Evolutionary conservation across 1,140 invertebrate species (phyloP).

Genomic region (Lasioglossum baleicum): DNA sequence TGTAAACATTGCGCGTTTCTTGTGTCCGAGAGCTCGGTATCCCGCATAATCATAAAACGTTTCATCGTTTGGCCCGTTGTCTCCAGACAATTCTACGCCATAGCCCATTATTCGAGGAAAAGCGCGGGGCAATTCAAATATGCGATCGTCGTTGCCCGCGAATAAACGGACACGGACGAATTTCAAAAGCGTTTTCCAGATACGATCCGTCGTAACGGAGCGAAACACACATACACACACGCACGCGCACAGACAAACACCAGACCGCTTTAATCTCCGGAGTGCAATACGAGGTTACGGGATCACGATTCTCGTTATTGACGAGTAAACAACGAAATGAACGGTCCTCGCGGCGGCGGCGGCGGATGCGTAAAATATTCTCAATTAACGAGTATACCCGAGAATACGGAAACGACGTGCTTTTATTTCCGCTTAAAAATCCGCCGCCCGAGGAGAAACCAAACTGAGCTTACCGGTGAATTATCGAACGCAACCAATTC

Average conservation of each 20-base stretch:
- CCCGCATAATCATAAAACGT: neutral
- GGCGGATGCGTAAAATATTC: slow-evolving; percentile 25
- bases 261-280: slow-evolving; percentile 20
- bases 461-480: neutral
- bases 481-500: neutral
- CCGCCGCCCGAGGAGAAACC: neutral
- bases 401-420: neutral
- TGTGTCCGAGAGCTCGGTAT: neutral
- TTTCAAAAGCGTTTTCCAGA: neutral
- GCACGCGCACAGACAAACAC: no score
- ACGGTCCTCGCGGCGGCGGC: neutral
- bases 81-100: neutral
- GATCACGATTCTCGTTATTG: slow-evolving; percentile 22
- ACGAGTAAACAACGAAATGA: slow-evolving; percentile 44
- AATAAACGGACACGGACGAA: neutral
- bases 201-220: neutral
- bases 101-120: neutral
- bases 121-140: neutral
- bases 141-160: neutral
- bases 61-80: neutral
- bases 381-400: slow-evolving; percentile 16
- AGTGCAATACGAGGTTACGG: no score
- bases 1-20: slow-evolving; percentile 2
- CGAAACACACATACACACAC: neutral
- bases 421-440: no score